Evolutionary conservation across 2,888 invertebrate species (phyloP).

Genomic region (Fissipunctia ypsillon): DNA sequence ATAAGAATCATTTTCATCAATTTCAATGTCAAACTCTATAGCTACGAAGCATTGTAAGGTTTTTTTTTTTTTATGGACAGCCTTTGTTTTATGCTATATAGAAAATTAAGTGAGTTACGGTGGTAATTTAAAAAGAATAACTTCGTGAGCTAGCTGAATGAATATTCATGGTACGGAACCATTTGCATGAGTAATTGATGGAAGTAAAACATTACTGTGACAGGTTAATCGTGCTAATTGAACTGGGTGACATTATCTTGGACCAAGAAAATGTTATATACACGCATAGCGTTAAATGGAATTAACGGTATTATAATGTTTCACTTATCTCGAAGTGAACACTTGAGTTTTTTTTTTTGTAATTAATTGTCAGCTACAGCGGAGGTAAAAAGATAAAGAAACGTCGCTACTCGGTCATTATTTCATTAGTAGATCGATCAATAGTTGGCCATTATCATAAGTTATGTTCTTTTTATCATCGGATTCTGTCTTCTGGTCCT

Average conservation of each 20-base stretch:
- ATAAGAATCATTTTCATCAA: neutral
- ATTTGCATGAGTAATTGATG: slow-evolving; percentile 87
- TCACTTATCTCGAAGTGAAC: slow-evolving; percentile 57
- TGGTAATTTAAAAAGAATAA: slow-evolving; percentile 61
- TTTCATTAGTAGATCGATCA: slow-evolving; percentile 46
- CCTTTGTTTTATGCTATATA: slow-evolving; percentile 1
- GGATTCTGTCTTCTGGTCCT: slow-evolving; percentile 14
- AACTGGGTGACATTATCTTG: slow-evolving; percentile 77
- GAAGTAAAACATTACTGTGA: slow-evolving; percentile 81
- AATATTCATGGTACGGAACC: slow-evolving; percentile 82
- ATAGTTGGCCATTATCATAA: slow-evolving; percentile 28
- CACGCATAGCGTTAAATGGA: slow-evolving; percentile 68
- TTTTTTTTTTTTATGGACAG: neutral
- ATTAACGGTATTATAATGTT: slow-evolving; percentile 67
- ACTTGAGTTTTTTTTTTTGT: slow-evolving; percentile 43
- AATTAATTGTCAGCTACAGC: slow-evolving; percentile 41
- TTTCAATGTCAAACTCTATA: slow-evolving; percentile 1
- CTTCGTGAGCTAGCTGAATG: slow-evolving; percentile 74
- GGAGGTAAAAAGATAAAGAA: slow-evolving; percentile 33
- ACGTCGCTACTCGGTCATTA: slow-evolving; percentile 15
- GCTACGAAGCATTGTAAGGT: neutral
- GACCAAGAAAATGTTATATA: slow-evolving; percentile 64
- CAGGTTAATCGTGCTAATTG: slow-evolving; percentile 83
- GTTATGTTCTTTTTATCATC: slow-evolving; percentile 13
- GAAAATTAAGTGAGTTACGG: slow-evolving; percentile 52